Evolutionary conservation across 2,113 vertebrate genomes (phyloP).

Genomic region (Buteo buteo): DNA sequence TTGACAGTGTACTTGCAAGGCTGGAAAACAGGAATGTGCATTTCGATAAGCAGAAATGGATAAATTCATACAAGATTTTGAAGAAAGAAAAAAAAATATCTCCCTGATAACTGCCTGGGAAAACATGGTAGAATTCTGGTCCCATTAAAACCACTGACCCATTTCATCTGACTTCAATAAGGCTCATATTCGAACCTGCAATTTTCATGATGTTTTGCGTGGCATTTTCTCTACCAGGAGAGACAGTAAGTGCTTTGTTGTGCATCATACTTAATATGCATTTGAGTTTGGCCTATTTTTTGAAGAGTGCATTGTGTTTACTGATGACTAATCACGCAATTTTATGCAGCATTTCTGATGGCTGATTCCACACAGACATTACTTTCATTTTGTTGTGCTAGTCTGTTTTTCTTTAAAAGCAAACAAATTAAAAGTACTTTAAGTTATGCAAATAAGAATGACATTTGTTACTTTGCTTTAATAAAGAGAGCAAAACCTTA

Average conservation of each 20-base stretch:
- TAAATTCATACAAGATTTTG: not conserved
- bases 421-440: not conserved
- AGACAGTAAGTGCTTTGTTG: not conserved
- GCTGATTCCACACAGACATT: not conserved
- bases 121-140: not conserved
- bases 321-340: not conserved
- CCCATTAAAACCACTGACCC: not conserved
- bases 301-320: not conserved
- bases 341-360: not conserved
- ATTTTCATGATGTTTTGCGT: not conserved
- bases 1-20: not conserved
- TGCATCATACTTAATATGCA: not conserved
- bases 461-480: not conserved
- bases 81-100: not conserved
- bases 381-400: not conserved
- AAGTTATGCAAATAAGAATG: not conserved
- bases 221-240: not conserved
- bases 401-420: not conserved
- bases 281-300: constrained; percentile 9
- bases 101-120: not conserved
- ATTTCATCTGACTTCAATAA: not conserved
- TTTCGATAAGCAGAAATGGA: not conserved
- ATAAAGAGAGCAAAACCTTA: not conserved
- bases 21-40: not conserved
- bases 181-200: not conserved